Base-by-base conservation (phyloP, 2,888 invertebrate genomes). In the Mantis religiosa region DNA sequence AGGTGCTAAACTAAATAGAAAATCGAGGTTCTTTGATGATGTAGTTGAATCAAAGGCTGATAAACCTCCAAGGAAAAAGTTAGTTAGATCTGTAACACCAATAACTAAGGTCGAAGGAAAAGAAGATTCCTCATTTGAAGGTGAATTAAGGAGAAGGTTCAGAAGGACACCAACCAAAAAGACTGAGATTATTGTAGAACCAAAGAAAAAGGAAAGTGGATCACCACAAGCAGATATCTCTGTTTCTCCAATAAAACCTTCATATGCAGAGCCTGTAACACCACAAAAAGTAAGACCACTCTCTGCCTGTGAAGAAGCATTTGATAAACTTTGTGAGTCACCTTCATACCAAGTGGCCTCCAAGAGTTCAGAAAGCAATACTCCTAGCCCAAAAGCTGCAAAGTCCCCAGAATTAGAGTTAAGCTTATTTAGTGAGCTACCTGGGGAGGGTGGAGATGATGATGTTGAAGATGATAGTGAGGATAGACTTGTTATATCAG, bases 401-500 rank as follows among this genome's bases (percentile, higher is more conserved):
- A 88, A 87, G 8, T 82, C 90, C 25, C 54, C 84, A n/a, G 90
- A 90, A 30, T 85, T 90, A n/a, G 90, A 89, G 28, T 84, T 90
- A 14, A 90, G 90, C 47, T 91, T 94, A 2, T 93, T 94, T 89
- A 93, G 92, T 28, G 93, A 93, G 90, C 91, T 94, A 83, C 94
- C 94, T 47, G 92, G 93, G 47, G 91, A 90, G 91, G 28, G 93
- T 25, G 88, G 89, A 94, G 92, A 93, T 54, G 92, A 92, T 81
- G 92, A 92, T 83, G 91, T 91, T 87, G 91, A 91, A 15, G 91
- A 91, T 71, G 96, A 95, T 89, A 93, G 94, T n/a, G 93, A 95
- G 25, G 95, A 95, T 90, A 93, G 94, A 88, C 94, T 95, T 90
- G 93, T 94, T 89, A 93, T 95, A 89, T 96, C 95, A 15, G 96